Evolutionary conservation across 2,113 vertebrate genomes (phyloP).

Genomic region (Saiga tatarica): DNA sequence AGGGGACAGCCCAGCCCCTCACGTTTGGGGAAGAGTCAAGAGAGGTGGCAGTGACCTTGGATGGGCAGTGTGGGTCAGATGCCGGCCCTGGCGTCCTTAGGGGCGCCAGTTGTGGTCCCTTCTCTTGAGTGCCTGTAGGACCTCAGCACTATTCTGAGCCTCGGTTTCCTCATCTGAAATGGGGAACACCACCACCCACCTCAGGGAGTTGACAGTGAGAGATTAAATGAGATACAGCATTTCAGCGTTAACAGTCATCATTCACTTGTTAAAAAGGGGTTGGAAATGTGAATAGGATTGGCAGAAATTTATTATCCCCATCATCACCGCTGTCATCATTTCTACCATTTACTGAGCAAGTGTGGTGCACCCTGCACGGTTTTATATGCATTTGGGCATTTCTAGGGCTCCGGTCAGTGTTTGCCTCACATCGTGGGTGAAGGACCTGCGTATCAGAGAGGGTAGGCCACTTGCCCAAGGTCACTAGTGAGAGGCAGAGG

Average conservation of each 20-base stretch:
- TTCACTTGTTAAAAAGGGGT: neutral
- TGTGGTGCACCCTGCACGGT: rapidly evolving
- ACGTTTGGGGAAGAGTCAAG: neutral
- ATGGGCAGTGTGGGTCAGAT: neutral
- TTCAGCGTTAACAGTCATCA: neutral
- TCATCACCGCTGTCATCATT: neutral
- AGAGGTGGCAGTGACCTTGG: neutral
- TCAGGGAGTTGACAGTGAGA: neutral
- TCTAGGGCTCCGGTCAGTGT: neutral
- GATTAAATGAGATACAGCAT: neutral
- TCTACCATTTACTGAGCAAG: neutral
- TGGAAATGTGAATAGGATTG: neutral
- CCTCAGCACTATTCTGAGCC: neutral
- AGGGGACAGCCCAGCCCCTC: neutral
- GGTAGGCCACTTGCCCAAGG: neutral
- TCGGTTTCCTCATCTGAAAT: neutral
- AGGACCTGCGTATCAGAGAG: neutral
- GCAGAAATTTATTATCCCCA: neutral
- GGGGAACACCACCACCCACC: neutral
- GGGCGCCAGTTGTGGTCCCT: neutral
- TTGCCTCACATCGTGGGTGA: neutral
- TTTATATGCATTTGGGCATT: too few relatives aligned
- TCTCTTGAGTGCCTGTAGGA: neutral
- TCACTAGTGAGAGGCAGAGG: neutral
- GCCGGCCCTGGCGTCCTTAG: neutral